These are phyloP conservation scores for Pollenia amentaria DNA, from an alignment of 2,888 invertebrate genomes.

Conservation along the genomic window DNA sequence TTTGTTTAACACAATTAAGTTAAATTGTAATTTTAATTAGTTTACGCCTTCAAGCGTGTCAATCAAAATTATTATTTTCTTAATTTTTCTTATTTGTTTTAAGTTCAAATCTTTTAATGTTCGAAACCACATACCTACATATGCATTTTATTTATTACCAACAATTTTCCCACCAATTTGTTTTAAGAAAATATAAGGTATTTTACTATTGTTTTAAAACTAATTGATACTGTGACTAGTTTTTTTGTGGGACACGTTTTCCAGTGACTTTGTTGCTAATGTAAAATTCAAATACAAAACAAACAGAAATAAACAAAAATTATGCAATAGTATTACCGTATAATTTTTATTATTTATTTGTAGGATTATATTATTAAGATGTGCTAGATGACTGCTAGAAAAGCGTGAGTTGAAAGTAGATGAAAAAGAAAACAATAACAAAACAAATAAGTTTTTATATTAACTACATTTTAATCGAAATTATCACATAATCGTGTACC, in stretches of 20 bases:
- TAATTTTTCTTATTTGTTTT: background rate
- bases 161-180: slow-evolving; percentile 40
- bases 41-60: slow-evolving; percentile 5
- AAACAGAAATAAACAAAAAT: slow-evolving; percentile 34
- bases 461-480: slow-evolving; percentile 40
- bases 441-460: slow-evolving; percentile 36
- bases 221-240: slow-evolving; percentile 34
- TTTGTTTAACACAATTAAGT: too few relatives aligned
- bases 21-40: background rate
- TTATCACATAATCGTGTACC: slow-evolving; percentile 41
- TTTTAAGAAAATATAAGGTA: background rate
- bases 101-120: slow-evolving; percentile 8
- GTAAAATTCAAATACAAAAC: slow-evolving; percentile 18
- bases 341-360: slow-evolving; percentile 15
- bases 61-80: background rate
- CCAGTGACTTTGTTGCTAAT: slow-evolving; percentile 30
- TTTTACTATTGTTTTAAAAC: slow-evolving; percentile 38
- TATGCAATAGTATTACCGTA: slow-evolving; percentile 50
- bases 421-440: slow-evolving; percentile 30
- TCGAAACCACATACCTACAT: background rate
- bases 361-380: slow-evolving; percentile 12
- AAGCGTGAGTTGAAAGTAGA: slow-evolving; percentile 49
- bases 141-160: background rate
- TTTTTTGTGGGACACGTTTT: slow-evolving; percentile 16
- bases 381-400: slow-evolving; percentile 34